A percentile compares a stretch with the other conserved stretches of the same genome.
Conservation (phyloP, 2,888 invertebrate species). For the Chrysolina oricalcia region DNA sequence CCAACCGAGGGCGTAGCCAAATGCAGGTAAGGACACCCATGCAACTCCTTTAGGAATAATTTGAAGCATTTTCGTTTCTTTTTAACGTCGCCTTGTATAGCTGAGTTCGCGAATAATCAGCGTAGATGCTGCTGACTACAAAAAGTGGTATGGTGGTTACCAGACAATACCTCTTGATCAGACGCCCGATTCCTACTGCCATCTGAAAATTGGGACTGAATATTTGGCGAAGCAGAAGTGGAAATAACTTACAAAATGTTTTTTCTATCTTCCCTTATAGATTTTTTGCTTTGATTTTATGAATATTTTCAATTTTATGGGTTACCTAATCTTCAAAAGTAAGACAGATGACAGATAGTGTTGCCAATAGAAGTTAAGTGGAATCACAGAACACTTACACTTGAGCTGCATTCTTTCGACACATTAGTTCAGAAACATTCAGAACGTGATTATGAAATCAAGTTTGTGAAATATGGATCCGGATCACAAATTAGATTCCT, state of each 20-base stretch:
- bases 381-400: too few species aligned
- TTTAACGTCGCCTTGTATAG: slow-evolving; percentile 77
- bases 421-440: too few species aligned
- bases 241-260: background rate
- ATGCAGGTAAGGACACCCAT: slow-evolving; percentile 74
- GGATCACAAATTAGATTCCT: too few species aligned
- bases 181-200: slow-evolving; percentile 71
- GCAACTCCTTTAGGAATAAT: slow-evolving; percentile 73
- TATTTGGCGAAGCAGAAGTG: background rate
- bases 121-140: slow-evolving; percentile 76
- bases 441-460: too few species aligned
- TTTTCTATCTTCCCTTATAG: background rate
- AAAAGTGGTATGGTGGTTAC: slow-evolving; percentile 81
- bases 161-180: slow-evolving; percentile 79
- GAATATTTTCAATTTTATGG: background rate
- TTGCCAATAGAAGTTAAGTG: too few species aligned
- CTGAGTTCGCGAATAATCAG: slow-evolving; percentile 83
- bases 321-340: slow-evolving; percentile 1
- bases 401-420: too few species aligned
- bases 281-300: background rate
- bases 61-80: slow-evolving; percentile 73
- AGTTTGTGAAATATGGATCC: too few species aligned
- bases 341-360: slow-evolving; percentile 23
- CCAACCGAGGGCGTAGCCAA: slow-evolving; percentile 77
- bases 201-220: slow-evolving; percentile 67